Percentiles rank a stretch among this genome's conserved stretches.
Evolutionary conservation across 1,140 invertebrate genomes (phyloP).

Genomic region (Triops cancriformis): DNA sequence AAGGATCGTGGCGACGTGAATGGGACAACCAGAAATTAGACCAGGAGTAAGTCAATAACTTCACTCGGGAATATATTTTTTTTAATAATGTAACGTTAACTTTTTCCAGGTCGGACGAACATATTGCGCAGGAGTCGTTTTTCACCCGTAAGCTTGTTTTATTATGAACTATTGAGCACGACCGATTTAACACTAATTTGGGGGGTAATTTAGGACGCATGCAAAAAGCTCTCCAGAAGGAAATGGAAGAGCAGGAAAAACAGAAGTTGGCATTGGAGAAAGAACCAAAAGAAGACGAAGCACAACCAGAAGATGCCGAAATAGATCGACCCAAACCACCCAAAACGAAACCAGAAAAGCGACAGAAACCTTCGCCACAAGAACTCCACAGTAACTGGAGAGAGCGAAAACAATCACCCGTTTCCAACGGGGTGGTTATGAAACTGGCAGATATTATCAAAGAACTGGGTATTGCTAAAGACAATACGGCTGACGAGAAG

Average conservation of each 20-base stretch:
- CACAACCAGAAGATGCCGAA: not conserved
- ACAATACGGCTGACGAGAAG: not conserved
- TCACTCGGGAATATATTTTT: not conserved
- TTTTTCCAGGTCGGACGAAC: not conserved
- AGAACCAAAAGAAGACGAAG: not conserved
- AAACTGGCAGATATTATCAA: not conserved
- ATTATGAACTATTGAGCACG: not conserved
- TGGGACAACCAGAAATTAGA: constrained; percentile 21
- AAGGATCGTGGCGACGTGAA: constrained; percentile 16
- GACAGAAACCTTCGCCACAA: not conserved
- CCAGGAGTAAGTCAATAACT: not conserved
- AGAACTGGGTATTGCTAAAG: not conserved
- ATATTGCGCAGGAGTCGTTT: not conserved
- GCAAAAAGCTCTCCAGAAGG: not conserved
- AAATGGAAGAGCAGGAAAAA: not conserved
- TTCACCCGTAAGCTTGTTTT: not conserved
- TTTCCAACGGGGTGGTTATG: not conserved
- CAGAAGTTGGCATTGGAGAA: not conserved
- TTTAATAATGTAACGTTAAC: not conserved
- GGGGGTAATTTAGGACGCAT: not conserved
- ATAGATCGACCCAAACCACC: not conserved
- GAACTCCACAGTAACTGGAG: not conserved
- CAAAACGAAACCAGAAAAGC: not conserved
- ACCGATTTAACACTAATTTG: not conserved
- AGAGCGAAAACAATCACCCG: not conserved